Base-by-base conservation (phyloP, 2,888 invertebrate species). In the Fragum fragum region DNA sequence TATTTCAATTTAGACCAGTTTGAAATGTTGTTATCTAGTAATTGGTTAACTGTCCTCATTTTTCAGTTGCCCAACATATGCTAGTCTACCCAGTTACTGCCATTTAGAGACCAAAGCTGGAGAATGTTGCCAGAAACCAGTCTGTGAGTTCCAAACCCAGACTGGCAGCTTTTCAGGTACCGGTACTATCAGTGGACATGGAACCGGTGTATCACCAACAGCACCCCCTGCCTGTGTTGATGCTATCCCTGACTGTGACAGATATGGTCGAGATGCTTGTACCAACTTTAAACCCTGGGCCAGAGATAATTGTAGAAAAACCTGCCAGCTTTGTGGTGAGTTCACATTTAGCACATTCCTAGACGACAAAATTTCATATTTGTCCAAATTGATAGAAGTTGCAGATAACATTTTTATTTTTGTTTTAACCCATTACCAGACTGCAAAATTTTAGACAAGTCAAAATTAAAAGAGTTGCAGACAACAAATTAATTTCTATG, bases 71-170 rank as follows among this genome's bases (percentile, higher is more conserved):
- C 90, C 90, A 42, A 77, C 68, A n/a, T 91, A 91, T 79, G 42
- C 73, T 0, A 85, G 77, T n/a, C 66, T 91, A 11, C 91, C 91
- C 28, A 75, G 74, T 14, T 87, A 85, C 74, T 91, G 91, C 53
- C 87, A 85, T 29, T 72, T 91, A 81, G 83, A 76, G 7, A 87
- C 84, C 28, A 80, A 86, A 36, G 79, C 88, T 1, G 91, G 91
- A 28, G 83, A 88, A 28, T 91, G 91, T 68, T 91, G 91, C 78
- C 26, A 83, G 11, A 84, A 83, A 73, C 90, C 90, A 68, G 85
- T 86, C 1, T 91, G 91, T 83, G 88, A 90, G 81, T 91, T 90
- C 78, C 86, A 86, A 73, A 89, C 89, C 28, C 88, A 90, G 75
- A 80, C 83, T 21, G 88, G 89, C 39, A 88, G 87, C 39, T 88